Percentiles rank a stretch among this genome's conserved stretches.
Conservation (phyloP, 2,888 invertebrate species). For the Aradus depressus region DNA sequence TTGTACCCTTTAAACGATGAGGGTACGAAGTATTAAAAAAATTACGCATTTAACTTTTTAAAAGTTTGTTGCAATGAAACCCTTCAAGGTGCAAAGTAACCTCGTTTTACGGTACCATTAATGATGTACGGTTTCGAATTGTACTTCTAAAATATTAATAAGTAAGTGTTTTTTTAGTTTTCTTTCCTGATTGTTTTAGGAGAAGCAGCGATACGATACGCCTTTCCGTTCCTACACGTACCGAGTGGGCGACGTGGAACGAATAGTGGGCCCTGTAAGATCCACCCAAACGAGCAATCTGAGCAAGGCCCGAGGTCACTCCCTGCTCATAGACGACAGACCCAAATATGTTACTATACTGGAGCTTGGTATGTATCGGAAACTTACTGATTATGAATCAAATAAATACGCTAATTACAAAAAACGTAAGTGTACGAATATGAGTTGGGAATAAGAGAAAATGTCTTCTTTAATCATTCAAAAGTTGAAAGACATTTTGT, state of each 20-base stretch:
- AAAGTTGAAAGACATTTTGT: too few species aligned
- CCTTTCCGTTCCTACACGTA: constrained; percentile 90
- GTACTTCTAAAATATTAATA: neutral
- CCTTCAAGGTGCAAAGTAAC: too few species aligned
- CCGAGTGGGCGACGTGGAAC: constrained; percentile 72
- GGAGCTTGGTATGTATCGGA: constrained; percentile 49
- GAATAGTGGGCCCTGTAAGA: constrained; percentile 71
- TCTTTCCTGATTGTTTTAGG: too few species aligned
- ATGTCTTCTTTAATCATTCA: too few species aligned
- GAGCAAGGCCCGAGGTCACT: constrained; percentile 65
- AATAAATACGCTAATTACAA: too few species aligned
- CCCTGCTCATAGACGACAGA: constrained; percentile 64
- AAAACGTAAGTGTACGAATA: too few species aligned
- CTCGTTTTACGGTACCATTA: neutral
- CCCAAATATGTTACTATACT: constrained; percentile 86
- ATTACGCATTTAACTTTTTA: too few species aligned
- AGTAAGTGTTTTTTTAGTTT: neutral
- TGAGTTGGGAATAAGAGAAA: too few species aligned
- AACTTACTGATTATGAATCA: too few species aligned
- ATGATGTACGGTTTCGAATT: neutral
- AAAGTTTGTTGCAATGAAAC: too few species aligned
- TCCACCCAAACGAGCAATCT: constrained; percentile 43
- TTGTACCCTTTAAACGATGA: too few species aligned
- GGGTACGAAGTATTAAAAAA: too few species aligned
- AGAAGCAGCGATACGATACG: constrained; percentile 69